phyloP scores from a whole-genome alignment of 2,888 invertebrate species.

The Drosophila affinis region DNA sequence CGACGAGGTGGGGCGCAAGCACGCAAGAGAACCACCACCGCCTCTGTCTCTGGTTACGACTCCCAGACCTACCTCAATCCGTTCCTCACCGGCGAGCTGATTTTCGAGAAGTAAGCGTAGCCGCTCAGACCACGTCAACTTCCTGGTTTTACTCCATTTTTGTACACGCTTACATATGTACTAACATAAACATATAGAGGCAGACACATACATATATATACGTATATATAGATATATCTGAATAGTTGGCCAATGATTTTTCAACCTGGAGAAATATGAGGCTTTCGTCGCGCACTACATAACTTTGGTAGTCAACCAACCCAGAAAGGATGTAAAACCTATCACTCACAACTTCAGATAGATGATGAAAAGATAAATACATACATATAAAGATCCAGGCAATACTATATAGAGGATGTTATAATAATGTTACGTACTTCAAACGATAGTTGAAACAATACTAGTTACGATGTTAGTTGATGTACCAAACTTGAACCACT shows the following conservation, averaged over 20 bases:
- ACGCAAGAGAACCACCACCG: conserved; percentile 71
- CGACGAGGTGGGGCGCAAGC: conserved; percentile 57
- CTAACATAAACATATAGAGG: not conserved
- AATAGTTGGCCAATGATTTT: conserved; percentile 12
- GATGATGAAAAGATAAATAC: too few relatives aligned
- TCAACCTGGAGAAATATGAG: not conserved
- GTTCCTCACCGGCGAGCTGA: conserved; percentile 80
- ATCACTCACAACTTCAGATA: not conserved
- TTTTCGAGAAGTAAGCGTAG: conserved; percentile 78
- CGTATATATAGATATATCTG: not conserved
- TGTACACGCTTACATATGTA: conserved; percentile 15
- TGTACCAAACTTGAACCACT: conserved; percentile 20
- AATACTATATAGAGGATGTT: conserved; percentile 34
- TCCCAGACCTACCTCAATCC: conserved; percentile 80
- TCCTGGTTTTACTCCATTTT: conserved; percentile 12
- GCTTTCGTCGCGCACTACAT: too few relatives aligned
- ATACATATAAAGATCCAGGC: conserved; percentile 2
- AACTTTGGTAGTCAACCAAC: not conserved
- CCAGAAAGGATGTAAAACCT: not conserved
- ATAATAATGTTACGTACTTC: conserved; percentile 40
- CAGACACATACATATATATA: too few relatives aligned
- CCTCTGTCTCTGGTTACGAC: conserved; percentile 76
- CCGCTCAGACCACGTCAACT: not conserved
- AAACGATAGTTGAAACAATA: conserved; percentile 40
- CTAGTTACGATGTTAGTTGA: conserved; percentile 30